Evolutionary conservation across 2,797 vertebrate genomes (phyloP).

Genomic region (Hydrophis major): DNA sequence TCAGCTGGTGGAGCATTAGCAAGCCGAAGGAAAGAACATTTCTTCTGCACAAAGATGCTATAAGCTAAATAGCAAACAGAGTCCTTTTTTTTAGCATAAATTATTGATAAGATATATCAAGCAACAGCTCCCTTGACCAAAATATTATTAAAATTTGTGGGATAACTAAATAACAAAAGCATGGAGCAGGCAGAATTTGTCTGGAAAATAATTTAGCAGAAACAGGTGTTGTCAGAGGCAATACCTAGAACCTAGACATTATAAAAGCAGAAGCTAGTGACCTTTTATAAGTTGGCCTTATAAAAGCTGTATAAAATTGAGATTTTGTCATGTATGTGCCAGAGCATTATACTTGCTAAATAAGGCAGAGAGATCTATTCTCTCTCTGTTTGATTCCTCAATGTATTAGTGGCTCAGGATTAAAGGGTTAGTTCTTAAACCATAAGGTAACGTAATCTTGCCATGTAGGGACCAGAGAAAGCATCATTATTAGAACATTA

Average conservation of each 20-base stretch:
- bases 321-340: background rate
- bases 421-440: background rate
- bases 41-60: conserved; percentile 28
- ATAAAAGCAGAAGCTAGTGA: background rate
- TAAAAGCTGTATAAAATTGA: background rate
- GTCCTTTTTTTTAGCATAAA: conserved; percentile 52
- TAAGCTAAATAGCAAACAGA: conserved; percentile 42
- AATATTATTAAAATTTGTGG: conserved; percentile 43
- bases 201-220: background rate
- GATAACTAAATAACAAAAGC: conserved; percentile 45
- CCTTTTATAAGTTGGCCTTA: too few species aligned
- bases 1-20: conserved; percentile 41
- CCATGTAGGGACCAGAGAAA: background rate
- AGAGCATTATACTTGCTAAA: background rate
- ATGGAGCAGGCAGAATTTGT: conserved; percentile 34
- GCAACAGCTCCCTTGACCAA: conserved; percentile 46
- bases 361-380: background rate
- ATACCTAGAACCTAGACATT: background rate
- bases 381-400: background rate
- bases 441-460: background rate
- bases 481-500: background rate
- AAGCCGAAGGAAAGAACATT: conserved; percentile 24
- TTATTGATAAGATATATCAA: conserved; percentile 44
- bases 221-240: background rate
- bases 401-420: background rate